Evolutionary conservation across 1,140 invertebrate species (phyloP), one percentile per base, ranked within the genome.

Genomic region (Meloidogyne exigua): DNA sequence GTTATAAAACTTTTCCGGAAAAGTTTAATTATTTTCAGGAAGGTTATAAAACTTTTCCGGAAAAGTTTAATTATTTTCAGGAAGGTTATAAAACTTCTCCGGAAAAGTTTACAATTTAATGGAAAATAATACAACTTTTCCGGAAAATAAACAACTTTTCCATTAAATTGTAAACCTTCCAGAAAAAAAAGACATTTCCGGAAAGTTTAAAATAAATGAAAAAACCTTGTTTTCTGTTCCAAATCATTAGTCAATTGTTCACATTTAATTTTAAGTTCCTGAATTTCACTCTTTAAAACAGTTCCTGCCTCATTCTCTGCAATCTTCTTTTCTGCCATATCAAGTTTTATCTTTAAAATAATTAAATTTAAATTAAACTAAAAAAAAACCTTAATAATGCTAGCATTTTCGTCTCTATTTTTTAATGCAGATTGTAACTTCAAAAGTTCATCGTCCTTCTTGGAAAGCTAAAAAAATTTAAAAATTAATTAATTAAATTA

Each of bases 361-460:
- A 32, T 4, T 77, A 77, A 74, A 76, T 10, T 32, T 1, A 21
- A n/a, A n/a, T 77, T 70, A 28, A 9, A 68, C 10, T 32, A 10
- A 9, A 74, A 7, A 23, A n/a, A 12, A 57, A 81, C 78, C 67
- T 83, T 84, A 36, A 84, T 32, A 5, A 68, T 79, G 74, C 83
- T 66, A 25, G 83, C 23, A 62, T 75, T 65, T 49, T 75, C 75
- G 15, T 75, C 76, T 26, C 36, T 67, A 39, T 12, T 63, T 49
- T 81, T 85, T 21, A 84, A 7, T 21, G 57, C 13, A 49, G 68
- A 74, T 32, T 80, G 79, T 21, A 87, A 65, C 32, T 84, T 76
- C 15, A 78, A 26, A 68, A 88, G 80, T 66, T 88, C 82, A 13
- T 76, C 72, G 25, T 87, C 85, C 69, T 87, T 87, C 66, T 87